Percentiles rank a stretch among this genome's conserved stretches.
These are phyloP conservation scores for Apostichopus parvimensis DNA, from an alignment of 35 echinoderm and acorn worm species.

Conservation along the genomic window DNA sequence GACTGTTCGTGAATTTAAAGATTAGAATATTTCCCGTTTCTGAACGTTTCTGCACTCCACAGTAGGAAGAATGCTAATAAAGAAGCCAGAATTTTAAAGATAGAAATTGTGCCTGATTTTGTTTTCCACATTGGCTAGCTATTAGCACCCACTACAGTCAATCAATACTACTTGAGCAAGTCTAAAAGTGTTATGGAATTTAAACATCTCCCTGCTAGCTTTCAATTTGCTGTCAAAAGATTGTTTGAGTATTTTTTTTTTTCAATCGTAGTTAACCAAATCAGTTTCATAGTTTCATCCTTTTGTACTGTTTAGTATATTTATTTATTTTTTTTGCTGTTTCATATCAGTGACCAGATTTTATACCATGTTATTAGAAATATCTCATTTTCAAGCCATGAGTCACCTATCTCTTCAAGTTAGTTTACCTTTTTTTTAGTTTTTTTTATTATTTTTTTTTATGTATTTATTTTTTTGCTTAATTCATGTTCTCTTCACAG, in stretches of 20 bases:
- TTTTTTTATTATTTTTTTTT: neutral
- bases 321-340: neutral
- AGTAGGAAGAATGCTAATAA: too few relatives aligned
- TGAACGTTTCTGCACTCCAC: too few relatives aligned
- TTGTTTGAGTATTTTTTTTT: conserved; percentile 2
- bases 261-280: neutral
- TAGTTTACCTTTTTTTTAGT: neutral
- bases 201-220: conserved; percentile 6
- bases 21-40: too few relatives aligned
- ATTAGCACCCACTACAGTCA: neutral
- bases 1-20: too few relatives aligned
- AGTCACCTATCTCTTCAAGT: neutral
- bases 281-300: conserved; percentile 4
- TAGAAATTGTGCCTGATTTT: too few relatives aligned
- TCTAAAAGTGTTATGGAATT: conserved; percentile 6
- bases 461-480: conserved; percentile 7
- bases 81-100: neutral
- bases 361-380: neutral
- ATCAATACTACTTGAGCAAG: neutral
- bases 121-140: too few relatives aligned
- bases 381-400: too few relatives aligned
- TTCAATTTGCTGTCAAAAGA: conserved; percentile 1
- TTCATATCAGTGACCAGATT: neutral
- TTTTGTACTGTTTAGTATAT: neutral
- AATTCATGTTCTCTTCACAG: conserved; percentile 2